These are phyloP conservation scores for Isichthys henryi DNA, from an alignment of 2,113 vertebrate genomes.

Conservation along the genomic window DNA sequence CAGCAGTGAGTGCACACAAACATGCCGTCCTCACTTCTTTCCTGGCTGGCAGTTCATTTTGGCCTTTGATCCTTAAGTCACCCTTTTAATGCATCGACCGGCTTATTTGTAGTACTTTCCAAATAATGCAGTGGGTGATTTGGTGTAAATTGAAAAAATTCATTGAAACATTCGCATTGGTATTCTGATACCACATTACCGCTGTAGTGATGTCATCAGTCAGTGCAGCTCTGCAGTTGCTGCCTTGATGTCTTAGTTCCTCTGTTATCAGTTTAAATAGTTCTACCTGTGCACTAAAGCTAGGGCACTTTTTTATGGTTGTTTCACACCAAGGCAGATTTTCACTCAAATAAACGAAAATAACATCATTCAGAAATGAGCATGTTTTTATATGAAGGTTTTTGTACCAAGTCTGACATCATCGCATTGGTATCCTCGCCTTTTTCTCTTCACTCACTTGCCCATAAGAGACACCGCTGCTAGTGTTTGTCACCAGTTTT, in stretches of 20 bases:
- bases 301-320: background rate
- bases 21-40: background rate
- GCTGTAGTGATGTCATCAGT: background rate
- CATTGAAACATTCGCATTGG: background rate
- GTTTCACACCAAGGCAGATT: background rate
- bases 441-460: background rate
- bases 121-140: background rate
- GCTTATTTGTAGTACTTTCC: background rate
- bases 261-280: background rate
- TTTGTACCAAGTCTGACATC: too few species aligned
- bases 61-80: background rate
- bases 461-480: background rate
- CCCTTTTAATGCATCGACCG: background rate
- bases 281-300: background rate
- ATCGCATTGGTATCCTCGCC: too few species aligned
- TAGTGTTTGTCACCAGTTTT: background rate
- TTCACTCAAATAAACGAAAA: background rate
- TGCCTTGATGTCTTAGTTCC: background rate
- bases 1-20: slow-evolving; percentile 71
- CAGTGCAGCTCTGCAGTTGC: background rate
- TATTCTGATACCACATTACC: background rate
- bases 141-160: background rate
- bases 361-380: background rate
- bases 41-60: background rate
- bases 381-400: too few species aligned